Conservation (phyloP, 1,140 invertebrate genomes). For the Euwallacea similis region DNA sequence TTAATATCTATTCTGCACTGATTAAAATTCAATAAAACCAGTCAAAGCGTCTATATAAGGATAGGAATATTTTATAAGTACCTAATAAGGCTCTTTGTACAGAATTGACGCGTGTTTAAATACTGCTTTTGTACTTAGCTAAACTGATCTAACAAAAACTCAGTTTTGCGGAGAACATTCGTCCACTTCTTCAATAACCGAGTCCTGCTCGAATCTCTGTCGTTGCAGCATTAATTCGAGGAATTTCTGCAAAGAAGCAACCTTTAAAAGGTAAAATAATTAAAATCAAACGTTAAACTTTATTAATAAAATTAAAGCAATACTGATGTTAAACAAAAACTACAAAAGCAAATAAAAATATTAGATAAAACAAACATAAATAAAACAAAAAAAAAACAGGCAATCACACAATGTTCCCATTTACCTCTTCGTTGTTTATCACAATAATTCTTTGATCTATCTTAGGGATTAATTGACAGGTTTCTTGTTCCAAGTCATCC, state of each 20-base stretch:
- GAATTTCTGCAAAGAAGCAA: conserved; percentile 56
- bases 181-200: conserved; percentile 64
- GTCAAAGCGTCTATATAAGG: neutral
- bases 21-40: no score
- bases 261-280: neutral
- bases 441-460: conserved; percentile 76
- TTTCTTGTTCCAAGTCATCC: conserved; percentile 75
- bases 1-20: no score
- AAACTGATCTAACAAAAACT: neutral
- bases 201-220: conserved; percentile 61
- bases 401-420: neutral
- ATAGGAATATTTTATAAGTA: neutral
- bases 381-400: conserved; percentile 20
- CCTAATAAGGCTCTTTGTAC: neutral
- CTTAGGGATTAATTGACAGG: conserved; percentile 74
- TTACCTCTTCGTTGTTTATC: conserved; percentile 68
- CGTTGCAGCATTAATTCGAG: conserved; percentile 59
- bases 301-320: conserved; percentile 2
- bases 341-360: neutral
- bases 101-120: conserved; percentile 5
- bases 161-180: conserved; percentile 59
- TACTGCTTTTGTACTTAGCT: neutral
- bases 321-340: neutral
- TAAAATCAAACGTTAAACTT: neutral
- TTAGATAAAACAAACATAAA: conserved; percentile 11